These are phyloP conservation scores for Nymphalis io DNA, from an alignment of 1,140 invertebrate genomes.

Conservation along the genomic window DNA sequence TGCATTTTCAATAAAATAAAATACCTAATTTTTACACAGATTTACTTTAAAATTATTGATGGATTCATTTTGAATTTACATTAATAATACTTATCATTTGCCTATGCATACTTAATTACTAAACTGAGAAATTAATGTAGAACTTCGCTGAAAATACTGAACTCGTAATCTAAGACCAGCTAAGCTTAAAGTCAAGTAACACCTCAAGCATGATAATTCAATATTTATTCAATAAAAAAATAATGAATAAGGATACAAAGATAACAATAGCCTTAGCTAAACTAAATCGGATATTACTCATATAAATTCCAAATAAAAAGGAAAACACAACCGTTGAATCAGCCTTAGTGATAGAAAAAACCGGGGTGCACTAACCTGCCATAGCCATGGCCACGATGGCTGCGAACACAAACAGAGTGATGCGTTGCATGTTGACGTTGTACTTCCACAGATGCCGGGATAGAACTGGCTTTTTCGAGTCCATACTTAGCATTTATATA, in stretches of 20 bases:
- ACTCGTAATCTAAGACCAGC: too few relatives aligned
- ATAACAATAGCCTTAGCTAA: slow-evolving; percentile 36
- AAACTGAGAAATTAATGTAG: too few relatives aligned
- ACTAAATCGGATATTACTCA: slow-evolving; percentile 52
- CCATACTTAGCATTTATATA: slow-evolving; percentile 59
- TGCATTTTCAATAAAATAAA: too few relatives aligned
- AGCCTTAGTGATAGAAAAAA: slow-evolving; percentile 56
- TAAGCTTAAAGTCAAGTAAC: too few relatives aligned
- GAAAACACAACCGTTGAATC: slow-evolving; percentile 44
- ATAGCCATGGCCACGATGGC: slow-evolving; percentile 60
- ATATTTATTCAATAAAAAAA: neutral
- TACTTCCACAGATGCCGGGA: slow-evolving; percentile 43
- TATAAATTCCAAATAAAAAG: slow-evolving; percentile 44
- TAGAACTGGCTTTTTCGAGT: slow-evolving; percentile 59
- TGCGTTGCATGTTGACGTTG: slow-evolving; percentile 61
- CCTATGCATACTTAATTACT: too few relatives aligned
- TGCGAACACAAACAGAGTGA: slow-evolving; percentile 56
- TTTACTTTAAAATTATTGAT: too few relatives aligned
- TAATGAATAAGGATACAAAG: slow-evolving; percentile 31
- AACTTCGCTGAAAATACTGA: too few relatives aligned
- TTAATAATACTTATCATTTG: too few relatives aligned
- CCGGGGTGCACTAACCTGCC: slow-evolving; percentile 74
- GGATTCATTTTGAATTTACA: too few relatives aligned
- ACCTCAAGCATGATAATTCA: neutral
- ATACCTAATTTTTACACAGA: too few relatives aligned